Evolutionary conservation across 2,113 vertebrate species (phyloP).

Genomic region (Ailurus styani): DNA sequence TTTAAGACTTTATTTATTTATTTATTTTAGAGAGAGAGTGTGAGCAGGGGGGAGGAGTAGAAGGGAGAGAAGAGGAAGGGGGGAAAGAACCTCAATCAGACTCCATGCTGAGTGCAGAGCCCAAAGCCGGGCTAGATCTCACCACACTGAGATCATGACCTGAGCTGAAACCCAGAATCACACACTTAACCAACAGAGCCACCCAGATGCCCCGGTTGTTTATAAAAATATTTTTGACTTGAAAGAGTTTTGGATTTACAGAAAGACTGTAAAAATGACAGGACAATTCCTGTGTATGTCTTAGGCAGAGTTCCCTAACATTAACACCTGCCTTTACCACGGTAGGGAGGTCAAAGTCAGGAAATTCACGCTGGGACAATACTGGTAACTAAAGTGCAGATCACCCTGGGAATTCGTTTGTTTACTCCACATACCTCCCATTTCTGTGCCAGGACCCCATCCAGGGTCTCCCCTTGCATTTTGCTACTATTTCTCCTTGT

Average conservation of each 20-base stretch:
- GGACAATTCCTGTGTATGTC: not conserved
- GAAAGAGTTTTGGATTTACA: not conserved
- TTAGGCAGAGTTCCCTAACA: not conserved
- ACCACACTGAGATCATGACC: not conserved
- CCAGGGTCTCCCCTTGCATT: not conserved
- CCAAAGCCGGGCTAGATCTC: not conserved
- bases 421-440: not conserved
- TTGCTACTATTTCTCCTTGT: not conserved
- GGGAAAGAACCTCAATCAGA: not conserved
- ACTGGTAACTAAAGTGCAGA: no score
- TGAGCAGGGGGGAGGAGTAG: not conserved
- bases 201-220: not conserved
- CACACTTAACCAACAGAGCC: not conserved
- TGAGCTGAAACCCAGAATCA: not conserved
- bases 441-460: not conserved
- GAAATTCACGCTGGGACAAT: fast-evolving
- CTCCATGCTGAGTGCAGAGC: not conserved
- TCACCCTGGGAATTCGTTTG: fast-evolving
- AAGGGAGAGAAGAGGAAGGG: not conserved
- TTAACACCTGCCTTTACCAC: not conserved
- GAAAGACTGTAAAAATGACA: not conserved
- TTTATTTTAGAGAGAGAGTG: not conserved
- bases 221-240: not conserved
- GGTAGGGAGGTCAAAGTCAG: no score
- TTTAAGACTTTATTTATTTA: not conserved